A percentile compares a stretch with the other conserved stretches of the same genome.
These are phyloP conservation scores for Sebastes cheni DNA, from an alignment of 2,797 vertebrate species.

Conservation along the genomic window DNA sequence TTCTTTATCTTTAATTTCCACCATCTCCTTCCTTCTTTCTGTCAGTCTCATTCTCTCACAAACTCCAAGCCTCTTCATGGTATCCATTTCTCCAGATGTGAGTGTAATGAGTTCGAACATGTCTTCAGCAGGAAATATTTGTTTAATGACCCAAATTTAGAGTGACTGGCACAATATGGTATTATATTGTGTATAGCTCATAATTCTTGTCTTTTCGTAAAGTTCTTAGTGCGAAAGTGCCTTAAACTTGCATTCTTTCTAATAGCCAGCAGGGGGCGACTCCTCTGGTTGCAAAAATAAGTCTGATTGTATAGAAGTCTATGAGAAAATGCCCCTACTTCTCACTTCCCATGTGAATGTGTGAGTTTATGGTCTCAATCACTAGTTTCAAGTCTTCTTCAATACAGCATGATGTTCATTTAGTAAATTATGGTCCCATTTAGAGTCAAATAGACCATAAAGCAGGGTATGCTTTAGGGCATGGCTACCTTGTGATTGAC, in stretches of 20 bases:
- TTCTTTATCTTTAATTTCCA: background rate
- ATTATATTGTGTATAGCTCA: background rate
- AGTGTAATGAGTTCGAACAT: slow-evolving; percentile 52
- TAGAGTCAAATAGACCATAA: too few species aligned
- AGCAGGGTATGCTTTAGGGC: too few species aligned
- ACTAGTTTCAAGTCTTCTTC: too few species aligned
- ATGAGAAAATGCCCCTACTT: too few species aligned
- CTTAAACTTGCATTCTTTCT: fast-evolving
- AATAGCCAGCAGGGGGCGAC: too few species aligned
- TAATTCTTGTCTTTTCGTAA: background rate
- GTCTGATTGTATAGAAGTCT: too few species aligned
- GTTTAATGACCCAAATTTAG: slow-evolving; percentile 42
- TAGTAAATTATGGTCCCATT: too few species aligned
- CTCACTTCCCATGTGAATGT: too few species aligned
- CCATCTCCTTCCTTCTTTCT: background rate
- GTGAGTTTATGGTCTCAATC: too few species aligned
- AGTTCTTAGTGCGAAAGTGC: background rate
- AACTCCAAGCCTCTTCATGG: slow-evolving; percentile 5
- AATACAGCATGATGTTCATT: too few species aligned
- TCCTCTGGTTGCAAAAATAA: too few species aligned
- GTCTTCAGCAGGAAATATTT: slow-evolving; percentile 41
- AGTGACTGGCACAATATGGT: slow-evolving; percentile 20
- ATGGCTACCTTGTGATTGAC: too few species aligned
- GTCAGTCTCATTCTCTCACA: slow-evolving; percentile 17
- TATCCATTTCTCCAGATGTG: slow-evolving; percentile 35